Evolutionary conservation across 2,888 invertebrate species (phyloP).

Genomic region (Synergus gifuensis): DNA sequence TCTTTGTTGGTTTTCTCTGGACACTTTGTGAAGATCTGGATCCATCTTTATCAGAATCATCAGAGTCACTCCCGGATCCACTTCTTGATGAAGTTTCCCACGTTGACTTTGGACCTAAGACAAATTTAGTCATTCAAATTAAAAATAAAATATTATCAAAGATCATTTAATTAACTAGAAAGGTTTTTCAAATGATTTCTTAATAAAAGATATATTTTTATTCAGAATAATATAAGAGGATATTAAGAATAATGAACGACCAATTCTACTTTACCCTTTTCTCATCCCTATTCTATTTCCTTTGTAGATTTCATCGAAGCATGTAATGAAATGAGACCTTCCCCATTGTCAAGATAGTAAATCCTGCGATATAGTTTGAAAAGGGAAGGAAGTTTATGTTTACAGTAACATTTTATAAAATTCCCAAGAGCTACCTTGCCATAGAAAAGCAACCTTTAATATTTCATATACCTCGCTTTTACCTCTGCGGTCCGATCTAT

Average conservation of each 20-base stretch:
- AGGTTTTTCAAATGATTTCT: neutral
- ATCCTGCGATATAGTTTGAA: neutral
- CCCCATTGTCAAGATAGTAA: constrained; percentile 32
- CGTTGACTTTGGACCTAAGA: constrained; percentile 64
- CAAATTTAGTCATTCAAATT: neutral
- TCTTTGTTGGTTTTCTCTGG: constrained; percentile 16
- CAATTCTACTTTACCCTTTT: constrained; percentile 29
- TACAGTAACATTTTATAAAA: constrained; percentile 32
- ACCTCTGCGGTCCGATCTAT: constrained; percentile 52
- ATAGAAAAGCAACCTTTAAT: constrained; percentile 37
- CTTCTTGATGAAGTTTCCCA: constrained; percentile 70
- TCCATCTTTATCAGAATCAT: constrained; percentile 63
- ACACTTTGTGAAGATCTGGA: constrained; percentile 35
- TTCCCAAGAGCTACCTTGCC: constrained; percentile 17
- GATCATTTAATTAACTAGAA: too few relatives aligned
- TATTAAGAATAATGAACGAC: constrained; percentile 23
- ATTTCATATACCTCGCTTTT: constrained; percentile 40
- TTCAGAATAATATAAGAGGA: neutral
- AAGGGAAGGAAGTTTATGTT: constrained; percentile 12
- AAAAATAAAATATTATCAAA: neutral
- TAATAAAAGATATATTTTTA: neutral
- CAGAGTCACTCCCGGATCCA: constrained; percentile 63
- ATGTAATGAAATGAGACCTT: constrained; percentile 35
- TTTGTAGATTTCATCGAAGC: constrained; percentile 20
- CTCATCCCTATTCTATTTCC: constrained; percentile 25